Percentiles rank a stretch among this genome's conserved stretches.
These are phyloP conservation scores for Rhinopomastus cyanomelas DNA, from an alignment of 2,113 vertebrate genomes.

Conservation along the genomic window DNA sequence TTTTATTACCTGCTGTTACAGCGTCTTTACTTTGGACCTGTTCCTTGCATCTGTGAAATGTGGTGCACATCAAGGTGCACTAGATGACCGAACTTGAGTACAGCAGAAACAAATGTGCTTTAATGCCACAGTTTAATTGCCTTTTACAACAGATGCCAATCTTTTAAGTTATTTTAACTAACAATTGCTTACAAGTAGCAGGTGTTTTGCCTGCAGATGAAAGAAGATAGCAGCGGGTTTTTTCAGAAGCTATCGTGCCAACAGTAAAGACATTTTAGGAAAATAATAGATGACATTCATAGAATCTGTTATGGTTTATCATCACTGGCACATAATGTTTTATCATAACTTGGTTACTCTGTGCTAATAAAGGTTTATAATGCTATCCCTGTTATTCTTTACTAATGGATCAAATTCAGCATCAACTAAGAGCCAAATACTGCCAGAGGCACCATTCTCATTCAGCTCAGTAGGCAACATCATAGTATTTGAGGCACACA, in stretches of 20 bases:
- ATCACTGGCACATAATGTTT: not conserved
- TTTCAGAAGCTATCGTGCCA: not conserved
- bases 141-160: slow-evolving; percentile 28
- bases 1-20: slow-evolving; percentile 58
- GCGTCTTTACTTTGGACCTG: slow-evolving; percentile 46
- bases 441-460: not conserved
- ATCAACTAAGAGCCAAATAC: not conserved
- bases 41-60: slow-evolving; percentile 14
- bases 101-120: slow-evolving; percentile 42
- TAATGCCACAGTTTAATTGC: slow-evolving; percentile 38
- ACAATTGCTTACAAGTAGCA: slow-evolving; percentile 33
- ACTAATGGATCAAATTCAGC: not conserved
- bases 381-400: not conserved
- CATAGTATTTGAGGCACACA: not conserved
- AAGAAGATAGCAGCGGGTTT: slow-evolving; percentile 26
- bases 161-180: slow-evolving; percentile 29
- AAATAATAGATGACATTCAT: not conserved
- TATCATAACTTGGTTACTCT: not conserved
- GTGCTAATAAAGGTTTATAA: not conserved
- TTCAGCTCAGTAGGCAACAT: not conserved
- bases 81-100: slow-evolving; percentile 41
- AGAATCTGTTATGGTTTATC: not conserved
- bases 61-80: slow-evolving; percentile 32
- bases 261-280: not conserved
- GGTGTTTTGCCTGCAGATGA: slow-evolving; percentile 44